A percentile compares a stretch with the other conserved stretches of the same genome.
These are phyloP conservation scores for Penelope pileata DNA, from an alignment of 2,113 vertebrate genomes.

Conservation along the genomic window DNA sequence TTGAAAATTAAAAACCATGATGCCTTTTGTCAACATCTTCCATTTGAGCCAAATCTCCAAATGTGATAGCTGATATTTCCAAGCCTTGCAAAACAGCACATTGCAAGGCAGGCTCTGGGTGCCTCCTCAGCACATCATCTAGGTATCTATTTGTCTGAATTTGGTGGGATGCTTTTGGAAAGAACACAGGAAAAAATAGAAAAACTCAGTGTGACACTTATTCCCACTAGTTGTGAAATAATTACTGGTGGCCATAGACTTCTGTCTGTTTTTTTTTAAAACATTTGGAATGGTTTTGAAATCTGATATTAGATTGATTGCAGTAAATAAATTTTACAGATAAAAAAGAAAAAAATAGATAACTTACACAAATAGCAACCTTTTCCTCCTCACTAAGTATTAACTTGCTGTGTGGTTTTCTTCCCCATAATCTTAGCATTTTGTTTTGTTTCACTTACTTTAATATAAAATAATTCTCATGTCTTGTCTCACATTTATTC, in stretches of 20 bases:
- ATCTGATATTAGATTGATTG: neutral
- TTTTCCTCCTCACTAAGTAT: neutral
- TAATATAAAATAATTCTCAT: neutral
- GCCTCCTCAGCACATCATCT: neutral
- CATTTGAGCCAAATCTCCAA: neutral
- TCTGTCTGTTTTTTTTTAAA: neutral
- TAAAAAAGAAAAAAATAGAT: neutral
- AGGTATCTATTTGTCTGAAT: neutral
- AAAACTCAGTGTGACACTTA: neutral
- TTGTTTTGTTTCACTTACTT: neutral
- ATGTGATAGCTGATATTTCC: neutral
- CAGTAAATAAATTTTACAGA: neutral
- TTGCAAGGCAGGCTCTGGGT: neutral
- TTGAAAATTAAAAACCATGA: neutral
- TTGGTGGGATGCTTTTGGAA: neutral
- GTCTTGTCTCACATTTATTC: neutral
- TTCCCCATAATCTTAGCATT: neutral
- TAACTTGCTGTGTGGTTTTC: neutral
- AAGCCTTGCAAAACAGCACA: neutral
- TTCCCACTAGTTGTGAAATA: neutral
- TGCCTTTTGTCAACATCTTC: neutral
- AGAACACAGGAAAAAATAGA: neutral
- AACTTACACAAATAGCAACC: neutral
- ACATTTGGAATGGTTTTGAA: neutral
- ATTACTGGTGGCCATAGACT: neutral